Base-by-base conservation (phyloP, 2,797 vertebrate genomes). In the Selene dorsalis region DNA sequence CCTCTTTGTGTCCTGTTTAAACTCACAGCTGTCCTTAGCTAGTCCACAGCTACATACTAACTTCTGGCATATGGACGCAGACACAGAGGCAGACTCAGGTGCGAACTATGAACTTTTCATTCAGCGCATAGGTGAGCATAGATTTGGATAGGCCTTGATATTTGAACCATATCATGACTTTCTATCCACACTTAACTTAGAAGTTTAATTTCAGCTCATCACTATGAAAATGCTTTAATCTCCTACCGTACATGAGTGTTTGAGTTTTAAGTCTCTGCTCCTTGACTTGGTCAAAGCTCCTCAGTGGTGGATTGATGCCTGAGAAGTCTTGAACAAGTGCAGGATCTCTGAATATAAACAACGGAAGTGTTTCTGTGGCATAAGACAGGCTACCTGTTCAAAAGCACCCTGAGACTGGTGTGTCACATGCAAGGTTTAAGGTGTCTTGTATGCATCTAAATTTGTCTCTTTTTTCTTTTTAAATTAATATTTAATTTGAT, bases 261-360 rank as follows among this genome's bases (percentile, higher is more conserved):
- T 71, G 16, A 24, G 13, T 41, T 47, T 59, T n/a, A n/a, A n/a
- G 93, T 92, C 94, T 88, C 69, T 88, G 95, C 86, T 94, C 90
- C 92, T 94, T 38, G 90, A 95, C 95, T 95, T 95, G 95, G 95
- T 95, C 94, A 86, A 94, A 95, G 95, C 95, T 95, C 94, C 94
- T 95, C 94, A 95, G 95, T 91, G 93, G 77, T 80, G 28, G 6
- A 22, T 28, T 8, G 4, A 83, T 80, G 53, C 85, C 94, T 95
- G 94, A 95, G 93, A 94, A 91, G 95, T 93, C 93, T 87, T 84
- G 94, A 95, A 92, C 94, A 92, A 94, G 94, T 93, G 80, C 28
- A 94, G 91, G 94, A 93, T 94, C 93, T 83, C 63, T 61, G 91
- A 92, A 85, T 3, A 47, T 39, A 28, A 63, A 13, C 79, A 41